These are phyloP conservation scores for Sorex maritimensis DNA, from an alignment of 2,797 vertebrate genomes.

Conservation along the genomic window DNA sequence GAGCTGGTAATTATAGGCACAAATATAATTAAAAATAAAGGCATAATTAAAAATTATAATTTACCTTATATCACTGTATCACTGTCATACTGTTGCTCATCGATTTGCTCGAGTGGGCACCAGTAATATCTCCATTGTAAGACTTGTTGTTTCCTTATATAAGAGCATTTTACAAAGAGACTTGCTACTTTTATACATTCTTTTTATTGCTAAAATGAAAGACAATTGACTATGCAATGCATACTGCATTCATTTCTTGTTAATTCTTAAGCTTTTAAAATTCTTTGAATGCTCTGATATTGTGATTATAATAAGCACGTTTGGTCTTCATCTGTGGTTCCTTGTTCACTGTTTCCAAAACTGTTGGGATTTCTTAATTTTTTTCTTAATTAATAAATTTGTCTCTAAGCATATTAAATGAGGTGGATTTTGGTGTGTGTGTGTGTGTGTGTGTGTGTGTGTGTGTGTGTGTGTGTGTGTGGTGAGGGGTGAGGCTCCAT, in stretches of 20 bases:
- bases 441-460: no score
- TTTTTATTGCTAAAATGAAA: slow-evolving; percentile 15
- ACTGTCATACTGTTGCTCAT: no score
- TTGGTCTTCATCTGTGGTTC: not conserved
- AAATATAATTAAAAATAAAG: no score
- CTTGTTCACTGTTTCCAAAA: not conserved
- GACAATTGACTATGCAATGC: not conserved
- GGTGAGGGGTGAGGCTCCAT: not conserved
- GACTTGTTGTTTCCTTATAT: not conserved
- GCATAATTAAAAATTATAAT: not conserved
- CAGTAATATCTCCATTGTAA: not conserved
- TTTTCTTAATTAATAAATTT: no score
- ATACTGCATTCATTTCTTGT: not conserved
- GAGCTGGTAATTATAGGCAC: no score
- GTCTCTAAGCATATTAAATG: not conserved
- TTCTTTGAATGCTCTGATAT: not conserved
- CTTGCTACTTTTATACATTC: not conserved
- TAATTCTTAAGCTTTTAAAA: slow-evolving; percentile 1
- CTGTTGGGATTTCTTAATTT: not conserved
- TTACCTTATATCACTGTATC: not conserved
- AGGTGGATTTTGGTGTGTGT: not conserved
- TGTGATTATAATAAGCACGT: not conserved
- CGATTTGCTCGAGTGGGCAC: not conserved
- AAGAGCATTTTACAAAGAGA: slow-evolving; percentile 1
- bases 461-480: no score